Evolutionary conservation across 1,140 invertebrate species (phyloP).

Genomic region (Drosophila trapezifrons): DNA sequence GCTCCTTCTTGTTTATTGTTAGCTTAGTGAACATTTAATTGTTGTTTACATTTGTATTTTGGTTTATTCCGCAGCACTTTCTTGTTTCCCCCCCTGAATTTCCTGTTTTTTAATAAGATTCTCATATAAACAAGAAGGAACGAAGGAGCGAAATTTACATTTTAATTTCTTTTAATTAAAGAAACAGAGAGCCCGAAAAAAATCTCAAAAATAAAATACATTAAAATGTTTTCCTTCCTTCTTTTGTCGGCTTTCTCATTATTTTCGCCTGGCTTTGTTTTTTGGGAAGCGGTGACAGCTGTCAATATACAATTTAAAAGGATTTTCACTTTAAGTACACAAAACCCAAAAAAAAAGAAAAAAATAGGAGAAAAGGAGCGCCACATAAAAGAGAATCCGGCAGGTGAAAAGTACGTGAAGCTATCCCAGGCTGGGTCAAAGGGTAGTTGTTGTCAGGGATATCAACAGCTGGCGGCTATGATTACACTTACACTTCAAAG

Average conservation of each 20-base stretch:
- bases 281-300: conserved; percentile 61
- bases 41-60: conserved; percentile 81
- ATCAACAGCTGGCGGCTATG: conserved; percentile 8
- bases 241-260: too few relatives aligned
- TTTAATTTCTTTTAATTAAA: conserved; percentile 83
- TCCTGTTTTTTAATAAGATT: conserved; percentile 66
- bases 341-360: not conserved
- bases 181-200: conserved; percentile 39
- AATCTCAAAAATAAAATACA: conserved; percentile 58
- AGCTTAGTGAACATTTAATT: conserved; percentile 81
- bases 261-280: conserved; percentile 34
- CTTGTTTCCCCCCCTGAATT: conserved; percentile 16
- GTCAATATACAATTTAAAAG: conserved; percentile 76
- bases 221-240: conserved; percentile 54
- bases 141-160: conserved; percentile 61
- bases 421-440: conserved; percentile 3
- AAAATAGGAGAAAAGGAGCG: not conserved
- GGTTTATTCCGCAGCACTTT: conserved; percentile 64
- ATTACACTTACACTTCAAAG: conserved; percentile 11
- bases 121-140: conserved; percentile 38
- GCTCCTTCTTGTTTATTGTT: conserved; percentile 53
- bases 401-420: conserved; percentile 31
- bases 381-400: conserved; percentile 20
- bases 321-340: conserved; percentile 39
- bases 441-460: not conserved